phyloP scores from a whole-genome alignment of 2,113 vertebrate genomes.

The Tachuris rubrigastra region DNA sequence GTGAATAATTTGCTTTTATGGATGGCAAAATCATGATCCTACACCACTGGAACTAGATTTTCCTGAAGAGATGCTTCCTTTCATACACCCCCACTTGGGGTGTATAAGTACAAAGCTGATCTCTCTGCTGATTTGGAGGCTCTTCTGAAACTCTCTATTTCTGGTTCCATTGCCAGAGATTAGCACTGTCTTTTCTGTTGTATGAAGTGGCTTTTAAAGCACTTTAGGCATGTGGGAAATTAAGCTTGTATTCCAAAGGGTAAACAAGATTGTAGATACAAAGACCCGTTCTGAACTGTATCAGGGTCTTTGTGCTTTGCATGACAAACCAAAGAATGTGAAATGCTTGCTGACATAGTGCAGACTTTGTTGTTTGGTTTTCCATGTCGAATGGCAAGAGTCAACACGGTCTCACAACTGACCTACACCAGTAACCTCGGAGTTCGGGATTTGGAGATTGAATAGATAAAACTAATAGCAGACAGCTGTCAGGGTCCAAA shows the following conservation, averaged over 20 bases:
- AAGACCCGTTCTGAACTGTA: conserved; percentile 44
- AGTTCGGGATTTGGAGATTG: conserved; percentile 55
- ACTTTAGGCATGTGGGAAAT: conserved; percentile 43
- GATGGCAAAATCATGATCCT: not conserved
- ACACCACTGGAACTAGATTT: not conserved
- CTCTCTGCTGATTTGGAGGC: not conserved
- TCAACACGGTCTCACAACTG: conserved; percentile 46
- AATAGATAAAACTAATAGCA: conserved; percentile 54
- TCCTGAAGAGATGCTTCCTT: not conserved
- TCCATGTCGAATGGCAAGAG: conserved; percentile 52
- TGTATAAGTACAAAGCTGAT: not conserved
- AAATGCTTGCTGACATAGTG: conserved; percentile 38
- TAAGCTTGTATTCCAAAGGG: conserved; percentile 23
- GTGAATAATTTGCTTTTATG: not conserved
- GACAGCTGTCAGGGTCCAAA: not conserved
- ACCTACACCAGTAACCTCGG: conserved; percentile 45
- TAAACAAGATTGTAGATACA: conserved; percentile 58
- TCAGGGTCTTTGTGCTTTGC: conserved; percentile 48
- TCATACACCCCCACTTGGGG: not conserved
- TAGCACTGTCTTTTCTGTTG: conserved; percentile 3
- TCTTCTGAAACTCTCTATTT: not conserved
- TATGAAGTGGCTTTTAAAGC: conserved; percentile 36
- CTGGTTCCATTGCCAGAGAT: conserved; percentile 5
- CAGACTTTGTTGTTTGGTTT: conserved; percentile 63
- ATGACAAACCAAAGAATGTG: conserved; percentile 57